These are phyloP conservation scores for Phymorhynchus buccinoides DNA, from an alignment of 1,140 invertebrate species.

Conservation along the genomic window DNA sequence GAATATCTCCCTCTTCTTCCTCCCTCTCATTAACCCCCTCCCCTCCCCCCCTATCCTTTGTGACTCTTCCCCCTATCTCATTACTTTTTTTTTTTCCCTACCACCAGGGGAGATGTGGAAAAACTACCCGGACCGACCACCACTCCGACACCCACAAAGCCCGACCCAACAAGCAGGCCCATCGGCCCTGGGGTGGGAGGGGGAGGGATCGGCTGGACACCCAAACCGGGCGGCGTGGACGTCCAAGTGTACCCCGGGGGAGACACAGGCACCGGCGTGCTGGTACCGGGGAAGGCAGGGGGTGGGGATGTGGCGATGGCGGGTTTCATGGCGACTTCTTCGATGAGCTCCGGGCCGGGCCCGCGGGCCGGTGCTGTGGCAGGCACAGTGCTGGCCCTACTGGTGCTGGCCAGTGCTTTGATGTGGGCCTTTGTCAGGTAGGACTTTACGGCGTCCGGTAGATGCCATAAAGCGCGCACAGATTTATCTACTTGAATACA, in stretches of 20 bases:
- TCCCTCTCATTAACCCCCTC: neutral
- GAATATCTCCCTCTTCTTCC: neutral
- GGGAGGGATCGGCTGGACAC: constrained; percentile 40
- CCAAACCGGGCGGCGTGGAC: constrained; percentile 30
- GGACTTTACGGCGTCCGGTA: too few species aligned
- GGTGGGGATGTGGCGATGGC: neutral
- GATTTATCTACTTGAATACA: too few species aligned
- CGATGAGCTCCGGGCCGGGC: constrained; percentile 33
- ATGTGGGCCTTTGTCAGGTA: constrained; percentile 68
- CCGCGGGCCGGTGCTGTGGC: constrained; percentile 55
- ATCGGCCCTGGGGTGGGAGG: constrained; percentile 50
- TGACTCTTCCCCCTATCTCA: too few species aligned
- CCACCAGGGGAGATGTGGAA: neutral
- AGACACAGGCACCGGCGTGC: constrained; percentile 40
- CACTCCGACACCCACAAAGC: too few species aligned
- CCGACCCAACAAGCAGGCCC: neutral
- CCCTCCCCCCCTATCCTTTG: neutral
- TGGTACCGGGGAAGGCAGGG: constrained; percentile 43
- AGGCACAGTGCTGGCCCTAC: constrained; percentile 64
- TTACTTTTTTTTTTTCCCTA: neutral
- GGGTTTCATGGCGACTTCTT: constrained; percentile 37
- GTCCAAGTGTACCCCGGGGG: constrained; percentile 36
- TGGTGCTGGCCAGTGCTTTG: constrained; percentile 59
- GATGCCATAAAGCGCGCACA: too few species aligned
- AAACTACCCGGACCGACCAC: neutral